phyloP scores from a whole-genome alignment of 2,888 invertebrate species.

The Hoplodrina blanda region DNA sequence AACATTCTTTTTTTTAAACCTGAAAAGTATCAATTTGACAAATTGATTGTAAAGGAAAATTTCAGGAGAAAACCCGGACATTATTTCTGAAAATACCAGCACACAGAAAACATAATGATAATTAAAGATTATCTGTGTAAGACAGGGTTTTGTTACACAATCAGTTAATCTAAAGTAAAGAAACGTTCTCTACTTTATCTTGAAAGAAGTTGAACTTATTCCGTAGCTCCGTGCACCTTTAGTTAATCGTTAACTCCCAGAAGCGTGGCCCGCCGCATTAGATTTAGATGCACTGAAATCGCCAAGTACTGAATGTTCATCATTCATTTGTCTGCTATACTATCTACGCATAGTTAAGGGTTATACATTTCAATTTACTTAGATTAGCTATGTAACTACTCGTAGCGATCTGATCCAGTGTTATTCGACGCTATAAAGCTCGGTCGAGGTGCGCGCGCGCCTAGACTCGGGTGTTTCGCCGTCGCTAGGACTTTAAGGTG shows the following conservation, averaged over 20 bases:
- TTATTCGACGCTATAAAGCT: constrained; percentile 45
- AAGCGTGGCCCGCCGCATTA: constrained; percentile 67
- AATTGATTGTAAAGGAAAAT: constrained; percentile 4
- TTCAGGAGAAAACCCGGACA: constrained; percentile 6
- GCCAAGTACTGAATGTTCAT: constrained; percentile 80
- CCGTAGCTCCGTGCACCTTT: constrained; percentile 10
- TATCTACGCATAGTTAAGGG: constrained; percentile 83
- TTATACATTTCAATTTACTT: constrained; percentile 85
- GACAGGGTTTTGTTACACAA: neutral
- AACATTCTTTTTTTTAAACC: neutral
- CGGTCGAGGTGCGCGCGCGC: constrained; percentile 26
- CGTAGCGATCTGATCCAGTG: constrained; percentile 72
- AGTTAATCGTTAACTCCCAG: constrained; percentile 44
- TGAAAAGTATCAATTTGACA: neutral
- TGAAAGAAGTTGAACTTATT: neutral
- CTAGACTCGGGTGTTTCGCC: constrained; percentile 29
- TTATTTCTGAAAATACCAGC: neutral
- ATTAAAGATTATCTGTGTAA: neutral
- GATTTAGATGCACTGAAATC: constrained; percentile 82
- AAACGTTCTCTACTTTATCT: neutral
- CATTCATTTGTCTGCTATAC: constrained; percentile 81
- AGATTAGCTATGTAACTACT: constrained; percentile 82
- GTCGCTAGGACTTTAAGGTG: constrained; percentile 71
- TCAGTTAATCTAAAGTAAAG: neutral
- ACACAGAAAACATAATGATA: neutral